Evolutionary conservation across 1,140 invertebrate genomes (phyloP).

Genomic region (Sipha flava): DNA sequence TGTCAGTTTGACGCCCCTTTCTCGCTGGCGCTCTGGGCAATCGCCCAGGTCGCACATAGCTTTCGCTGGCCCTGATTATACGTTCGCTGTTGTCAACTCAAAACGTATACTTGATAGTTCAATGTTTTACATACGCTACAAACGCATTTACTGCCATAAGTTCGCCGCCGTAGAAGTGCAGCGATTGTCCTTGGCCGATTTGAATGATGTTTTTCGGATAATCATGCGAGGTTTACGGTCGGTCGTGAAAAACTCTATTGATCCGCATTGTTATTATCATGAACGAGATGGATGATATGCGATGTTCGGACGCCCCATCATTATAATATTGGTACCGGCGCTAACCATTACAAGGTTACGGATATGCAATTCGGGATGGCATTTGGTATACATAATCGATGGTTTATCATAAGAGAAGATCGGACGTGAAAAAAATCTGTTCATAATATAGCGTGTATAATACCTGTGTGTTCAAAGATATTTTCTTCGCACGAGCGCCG

Average conservation of each 20-base stretch:
- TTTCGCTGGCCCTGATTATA: too few species aligned
- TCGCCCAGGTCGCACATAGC: too few species aligned
- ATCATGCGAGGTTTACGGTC: background rate
- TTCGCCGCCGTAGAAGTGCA: too few species aligned
- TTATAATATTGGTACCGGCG: background rate
- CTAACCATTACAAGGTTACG: slow-evolving; percentile 10
- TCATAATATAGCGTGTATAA: background rate
- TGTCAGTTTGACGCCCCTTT: too few species aligned
- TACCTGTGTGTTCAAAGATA: background rate
- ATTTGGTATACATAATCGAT: background rate
- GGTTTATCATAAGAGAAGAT: background rate
- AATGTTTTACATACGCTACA: background rate
- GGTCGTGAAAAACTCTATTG: slow-evolving; percentile 6
- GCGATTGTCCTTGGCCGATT: slow-evolving; percentile 6
- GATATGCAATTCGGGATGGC: background rate
- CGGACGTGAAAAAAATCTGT: too few species aligned
- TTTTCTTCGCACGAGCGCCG: background rate
- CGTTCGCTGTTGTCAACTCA: background rate
- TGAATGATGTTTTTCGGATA: background rate
- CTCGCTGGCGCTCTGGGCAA: too few species aligned
- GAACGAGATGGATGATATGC: too few species aligned
- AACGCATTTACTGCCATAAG: too few species aligned
- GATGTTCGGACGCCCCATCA: background rate
- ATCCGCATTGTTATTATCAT: background rate
- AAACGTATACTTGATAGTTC: background rate